Base-by-base conservation (phyloP, 2,113 vertebrate genomes). In the Eclectus roratus region DNA sequence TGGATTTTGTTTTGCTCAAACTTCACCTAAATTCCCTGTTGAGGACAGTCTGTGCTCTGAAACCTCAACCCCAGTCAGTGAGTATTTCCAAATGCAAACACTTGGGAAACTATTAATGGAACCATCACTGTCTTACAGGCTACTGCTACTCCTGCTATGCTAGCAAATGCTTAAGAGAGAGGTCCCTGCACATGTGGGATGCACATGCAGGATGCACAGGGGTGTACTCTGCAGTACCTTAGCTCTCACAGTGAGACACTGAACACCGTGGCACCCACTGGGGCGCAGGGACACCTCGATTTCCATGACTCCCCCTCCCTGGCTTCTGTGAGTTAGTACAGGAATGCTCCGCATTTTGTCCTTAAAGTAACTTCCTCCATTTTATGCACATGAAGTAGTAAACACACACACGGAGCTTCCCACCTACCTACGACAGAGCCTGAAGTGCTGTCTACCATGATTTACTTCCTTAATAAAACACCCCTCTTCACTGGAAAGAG, bases 391-490 rank as follows among this genome's bases (percentile, higher is more conserved):
- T 14, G 23, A 85, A 80, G 29, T 23, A 72, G 64, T 21, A 39
- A 73, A 80, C 46, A 10, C 10, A 2, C 27, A 7, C 37, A 14
- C 31, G n/a, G 15, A 60, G 35, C 93, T 78, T 58, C 69, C 35
- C 52, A 19, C 29, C n/a, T 41, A 44, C 61, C 23, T 35, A 35
- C 21, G 4, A 58, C 33, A 58, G 56, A 58, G 56, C 56, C 33
- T 58, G 33, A 58, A 58, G 56, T 35, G 33, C 50, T 86, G 65
- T 60, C 93, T 80, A 1, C 47, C 11, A 5, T 92, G 95, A 97
- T 96, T 89, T 79, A 95, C 90, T 90, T 87, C 10, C 94, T 89
- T 94, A 91, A 97, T 96, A 95, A 89, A 96, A 64, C 70, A 79
- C 47, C n/a, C 65, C n/a, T 35, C 56, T 80, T 93, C 60, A 29